Conservation (phyloP, 2,888 invertebrate species). For the Parnassius apollo region DNA sequence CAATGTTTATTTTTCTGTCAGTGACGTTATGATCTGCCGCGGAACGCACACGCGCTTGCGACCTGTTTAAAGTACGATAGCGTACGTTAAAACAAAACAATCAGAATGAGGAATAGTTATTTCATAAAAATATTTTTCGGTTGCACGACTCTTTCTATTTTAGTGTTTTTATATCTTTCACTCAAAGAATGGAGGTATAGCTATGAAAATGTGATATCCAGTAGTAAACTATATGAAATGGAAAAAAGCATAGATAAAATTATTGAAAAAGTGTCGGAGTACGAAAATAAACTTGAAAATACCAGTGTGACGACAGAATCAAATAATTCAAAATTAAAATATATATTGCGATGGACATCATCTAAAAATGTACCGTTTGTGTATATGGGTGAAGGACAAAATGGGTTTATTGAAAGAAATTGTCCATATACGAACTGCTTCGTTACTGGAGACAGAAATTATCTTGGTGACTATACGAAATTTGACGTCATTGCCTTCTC, state of each 20-base stretch:
- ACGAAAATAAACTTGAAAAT: constrained; percentile 4
- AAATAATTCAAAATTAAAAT: constrained; percentile 38
- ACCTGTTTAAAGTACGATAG: background rate
- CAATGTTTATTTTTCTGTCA: constrained; percentile 23
- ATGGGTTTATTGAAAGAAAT: constrained; percentile 44
- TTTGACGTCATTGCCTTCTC: constrained; percentile 56
- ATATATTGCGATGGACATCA: constrained; percentile 55
- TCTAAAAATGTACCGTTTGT: constrained; percentile 46
- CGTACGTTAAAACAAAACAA: constrained; percentile 9
- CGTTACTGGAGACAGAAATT: constrained; percentile 44
- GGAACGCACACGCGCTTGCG: constrained; percentile 20
- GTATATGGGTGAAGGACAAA: constrained; percentile 44
- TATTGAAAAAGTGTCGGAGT: constrained; percentile 15
- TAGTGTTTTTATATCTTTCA: constrained; percentile 31
- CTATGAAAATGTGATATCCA: constrained; percentile 18
- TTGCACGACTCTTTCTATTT: constrained; percentile 24
- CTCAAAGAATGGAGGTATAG: constrained; percentile 26
- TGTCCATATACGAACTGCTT: constrained; percentile 56
- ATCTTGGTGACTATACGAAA: constrained; percentile 39
- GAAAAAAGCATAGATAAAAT: constrained; percentile 18
- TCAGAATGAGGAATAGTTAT: constrained; percentile 29
- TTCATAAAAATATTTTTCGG: constrained; percentile 29
- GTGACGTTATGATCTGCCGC: constrained; percentile 22
- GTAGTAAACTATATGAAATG: constrained; percentile 22
- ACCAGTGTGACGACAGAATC: constrained; percentile 2